These are phyloP conservation scores for Danionella cerebrum DNA, from an alignment of 2,113 vertebrate species.

Conservation along the genomic window DNA sequence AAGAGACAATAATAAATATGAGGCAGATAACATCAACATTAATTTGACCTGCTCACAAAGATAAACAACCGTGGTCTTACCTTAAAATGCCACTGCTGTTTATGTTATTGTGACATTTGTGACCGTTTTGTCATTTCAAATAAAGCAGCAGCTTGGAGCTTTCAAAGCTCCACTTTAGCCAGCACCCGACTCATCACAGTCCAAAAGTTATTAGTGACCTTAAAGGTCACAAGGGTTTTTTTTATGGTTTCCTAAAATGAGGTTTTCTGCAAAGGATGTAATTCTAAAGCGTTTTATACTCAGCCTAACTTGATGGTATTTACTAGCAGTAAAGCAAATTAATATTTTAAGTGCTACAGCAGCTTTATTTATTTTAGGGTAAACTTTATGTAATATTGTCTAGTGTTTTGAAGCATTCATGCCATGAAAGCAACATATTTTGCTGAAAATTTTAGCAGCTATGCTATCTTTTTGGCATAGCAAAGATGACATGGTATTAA, in stretches of 20 bases:
- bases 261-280: no score
- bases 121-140: constrained; percentile 44
- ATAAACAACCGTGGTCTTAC: constrained; percentile 55
- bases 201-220: constrained; percentile 10
- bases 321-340: not conserved
- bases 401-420: constrained; percentile 31
- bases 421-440: constrained; percentile 43
- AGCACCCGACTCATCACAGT: not conserved
- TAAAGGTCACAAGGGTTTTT: constrained; percentile 32
- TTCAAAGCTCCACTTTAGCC: constrained; percentile 37
- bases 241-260: no score
- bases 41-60: constrained; percentile 50
- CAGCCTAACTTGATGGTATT: no score
- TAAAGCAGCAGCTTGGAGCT: constrained; percentile 39
- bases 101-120: constrained; percentile 39
- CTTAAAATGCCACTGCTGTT: constrained; percentile 50
- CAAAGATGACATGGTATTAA: constrained; percentile 42
- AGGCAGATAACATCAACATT: constrained; percentile 43
- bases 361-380: not conserved
- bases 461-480: constrained; percentile 17
- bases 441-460: constrained; percentile 18
- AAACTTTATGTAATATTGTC: not conserved
- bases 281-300: no score
- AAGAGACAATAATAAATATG: constrained; percentile 13
- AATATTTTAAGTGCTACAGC: not conserved